Conservation (phyloP, 2,888 invertebrate genomes). For the Amphipoea lucens region DNA sequence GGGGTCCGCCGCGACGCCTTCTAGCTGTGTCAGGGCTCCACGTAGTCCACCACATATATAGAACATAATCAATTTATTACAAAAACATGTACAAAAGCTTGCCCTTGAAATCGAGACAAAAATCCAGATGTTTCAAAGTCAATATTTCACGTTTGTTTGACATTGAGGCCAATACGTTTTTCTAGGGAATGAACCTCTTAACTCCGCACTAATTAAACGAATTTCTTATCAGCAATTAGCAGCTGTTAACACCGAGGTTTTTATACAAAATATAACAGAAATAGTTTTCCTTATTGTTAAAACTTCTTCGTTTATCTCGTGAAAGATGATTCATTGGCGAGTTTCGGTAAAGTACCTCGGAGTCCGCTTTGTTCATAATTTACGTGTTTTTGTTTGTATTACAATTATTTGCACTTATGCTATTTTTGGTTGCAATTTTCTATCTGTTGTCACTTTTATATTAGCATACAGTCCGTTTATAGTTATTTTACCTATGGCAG, state of each 20-base stretch:
- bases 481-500: too few relatives aligned
- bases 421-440: not conserved
- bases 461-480: not conserved
- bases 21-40: too few relatives aligned
- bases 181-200: slow-evolving; percentile 28
- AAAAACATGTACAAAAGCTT: not conserved
- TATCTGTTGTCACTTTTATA: not conserved
- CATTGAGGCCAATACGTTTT: not conserved
- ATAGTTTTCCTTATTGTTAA: slow-evolving; percentile 27
- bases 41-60: not conserved
- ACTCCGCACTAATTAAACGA: not conserved
- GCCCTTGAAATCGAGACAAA: not conserved
- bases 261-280: not conserved
- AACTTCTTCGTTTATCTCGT: slow-evolving; percentile 6
- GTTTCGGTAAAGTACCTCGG: slow-evolving; percentile 40
- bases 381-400: not conserved
- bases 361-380: not conserved
- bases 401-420: not conserved
- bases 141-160: not conserved
- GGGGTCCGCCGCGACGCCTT: too few relatives aligned
- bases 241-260: slow-evolving; percentile 8
- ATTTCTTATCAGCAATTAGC: slow-evolving; percentile 5
- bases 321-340: slow-evolving; percentile 23
- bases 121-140: not conserved
- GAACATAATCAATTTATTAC: not conserved